Percentiles rank a stretch among this genome's conserved stretches.
These are phyloP conservation scores for Chesias legatella DNA, from an alignment of 2,888 invertebrate genomes.

Conservation along the genomic window DNA sequence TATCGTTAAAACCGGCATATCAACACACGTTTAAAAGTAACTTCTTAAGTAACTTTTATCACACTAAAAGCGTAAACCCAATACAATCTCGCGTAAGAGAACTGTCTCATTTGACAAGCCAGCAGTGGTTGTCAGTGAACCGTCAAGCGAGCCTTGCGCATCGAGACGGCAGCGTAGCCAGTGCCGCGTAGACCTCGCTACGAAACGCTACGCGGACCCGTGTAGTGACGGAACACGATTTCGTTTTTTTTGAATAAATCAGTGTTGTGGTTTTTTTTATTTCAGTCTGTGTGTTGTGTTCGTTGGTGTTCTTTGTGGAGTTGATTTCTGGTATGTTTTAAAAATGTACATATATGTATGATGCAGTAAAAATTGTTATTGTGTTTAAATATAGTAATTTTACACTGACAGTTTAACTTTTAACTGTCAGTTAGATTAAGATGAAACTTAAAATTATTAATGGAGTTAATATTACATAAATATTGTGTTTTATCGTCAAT, in stretches of 20 bases:
- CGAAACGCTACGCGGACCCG: conserved; percentile 42
- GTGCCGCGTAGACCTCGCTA: conserved; percentile 51
- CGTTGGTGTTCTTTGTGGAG: background rate
- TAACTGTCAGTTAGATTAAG: no score
- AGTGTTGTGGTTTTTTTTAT: conserved; percentile 2
- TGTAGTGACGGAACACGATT: conserved; percentile 40
- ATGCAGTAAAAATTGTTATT: no score
- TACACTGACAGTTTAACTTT: no score
- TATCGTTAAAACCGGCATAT: no score
- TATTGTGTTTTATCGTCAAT: no score
- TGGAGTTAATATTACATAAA: no score
- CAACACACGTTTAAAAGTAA: no score
- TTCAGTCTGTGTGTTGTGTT: conserved; percentile 13
- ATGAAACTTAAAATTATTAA: no score
- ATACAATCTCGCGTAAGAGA: background rate
- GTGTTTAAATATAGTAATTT: no score
- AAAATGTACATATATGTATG: background rate
- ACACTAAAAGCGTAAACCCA: no score
- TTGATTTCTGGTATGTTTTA: conserved; percentile 4
- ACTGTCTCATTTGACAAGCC: conserved; percentile 1
- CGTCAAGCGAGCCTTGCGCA: conserved; percentile 47
- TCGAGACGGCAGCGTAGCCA: conserved; percentile 40
- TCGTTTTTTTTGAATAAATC: conserved; percentile 16
- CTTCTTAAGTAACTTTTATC: no score
- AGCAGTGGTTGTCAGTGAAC: conserved; percentile 19